Percentiles rank a stretch among this genome's conserved stretches.
Conservation (phyloP, 2,888 invertebrate species). For the Aleiodes alternator region DNA sequence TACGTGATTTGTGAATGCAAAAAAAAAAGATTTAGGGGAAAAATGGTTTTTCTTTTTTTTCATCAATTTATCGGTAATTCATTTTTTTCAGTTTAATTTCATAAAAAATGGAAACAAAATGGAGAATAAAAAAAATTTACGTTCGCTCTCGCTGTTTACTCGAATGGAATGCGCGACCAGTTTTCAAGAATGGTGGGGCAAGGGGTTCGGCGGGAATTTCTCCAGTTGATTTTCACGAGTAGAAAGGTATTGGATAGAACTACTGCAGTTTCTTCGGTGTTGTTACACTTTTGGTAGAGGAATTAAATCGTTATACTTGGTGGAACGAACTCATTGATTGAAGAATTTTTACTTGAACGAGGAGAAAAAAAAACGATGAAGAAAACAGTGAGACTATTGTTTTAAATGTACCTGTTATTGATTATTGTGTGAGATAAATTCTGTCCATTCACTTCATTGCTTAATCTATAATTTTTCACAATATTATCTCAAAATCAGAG, state of each 20-base stretch:
- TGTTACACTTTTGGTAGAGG: conserved; percentile 32
- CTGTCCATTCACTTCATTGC: no score
- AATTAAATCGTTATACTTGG: conserved; percentile 5
- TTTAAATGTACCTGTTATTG: neutral
- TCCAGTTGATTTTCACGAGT: conserved; percentile 57
- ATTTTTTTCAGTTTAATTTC: neutral
- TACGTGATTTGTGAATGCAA: neutral
- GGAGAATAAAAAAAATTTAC: conserved; percentile 48
- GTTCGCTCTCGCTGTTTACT: conserved; percentile 51
- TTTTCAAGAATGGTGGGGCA: conserved; percentile 35
- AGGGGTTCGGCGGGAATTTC: conserved; percentile 51
- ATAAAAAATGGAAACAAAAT: conserved; percentile 19
- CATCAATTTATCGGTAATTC: neutral
- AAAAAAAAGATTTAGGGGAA: neutral
- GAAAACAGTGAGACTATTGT: neutral
- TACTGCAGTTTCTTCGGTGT: conserved; percentile 32
- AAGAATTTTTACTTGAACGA: conserved; percentile 9
- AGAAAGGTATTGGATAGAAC: conserved; percentile 51
- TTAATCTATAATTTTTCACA: no score
- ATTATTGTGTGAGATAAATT: no score
- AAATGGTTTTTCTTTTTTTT: neutral
- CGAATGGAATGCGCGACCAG: conserved; percentile 49
- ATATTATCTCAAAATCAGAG: no score
- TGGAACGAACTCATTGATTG: conserved; percentile 3
- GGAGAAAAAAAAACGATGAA: neutral